Evolutionary conservation across 2,797 vertebrate species (phyloP), one percentile per base, ranked within the genome.

Genomic region (Coregonus sp.): DNA sequence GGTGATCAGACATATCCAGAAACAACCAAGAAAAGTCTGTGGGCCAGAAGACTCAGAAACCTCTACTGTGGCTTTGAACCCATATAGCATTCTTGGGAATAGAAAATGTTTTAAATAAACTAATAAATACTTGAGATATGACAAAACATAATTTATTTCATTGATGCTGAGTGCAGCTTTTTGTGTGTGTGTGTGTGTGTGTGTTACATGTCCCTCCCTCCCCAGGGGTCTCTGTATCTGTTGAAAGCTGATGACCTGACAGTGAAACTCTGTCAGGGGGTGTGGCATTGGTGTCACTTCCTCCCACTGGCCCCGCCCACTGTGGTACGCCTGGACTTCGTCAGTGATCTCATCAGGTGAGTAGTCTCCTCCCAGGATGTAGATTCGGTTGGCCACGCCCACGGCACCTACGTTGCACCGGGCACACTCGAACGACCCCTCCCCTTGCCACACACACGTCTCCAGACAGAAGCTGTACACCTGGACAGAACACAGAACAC

Each of bases 371-470:
- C 98, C 98, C 80, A 99, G 89, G 83, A 99, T 97, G 85, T 98
- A 99, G 90, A 99, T 98, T 89, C 95, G 96, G 86, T 97, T 96
- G 86, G 92, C 94, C 74, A 95, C 93, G 3, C 96, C 96, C 84
- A 99, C 93, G n/a, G 97, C 96, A 14, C 96, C 96, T 9, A 98
- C 98, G 74, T 99, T 99, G 93, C 99, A 99, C 1, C 98, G 98
- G 68, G 97, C 98, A 0, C 98, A 98, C 89, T 99, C 98, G 77
- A 99, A 98, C 67, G 98, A 98, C 9, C 96, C 97, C 85, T 97
- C 95, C 0, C 95, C 96, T 84, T 97, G 99, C 98, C 98, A 99
- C 79, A 95, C 93, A 70, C 94, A 95, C 1, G 96, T 97, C 77
- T 98, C 97, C 37, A 97, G 96, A 84, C 97, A 98, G 89, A 99